A percentile compares a stretch with the other conserved stretches of the same genome.
These are phyloP conservation scores for Ormyrus rosae DNA, from an alignment of 2,888 invertebrate species.

Conservation along the genomic window DNA sequence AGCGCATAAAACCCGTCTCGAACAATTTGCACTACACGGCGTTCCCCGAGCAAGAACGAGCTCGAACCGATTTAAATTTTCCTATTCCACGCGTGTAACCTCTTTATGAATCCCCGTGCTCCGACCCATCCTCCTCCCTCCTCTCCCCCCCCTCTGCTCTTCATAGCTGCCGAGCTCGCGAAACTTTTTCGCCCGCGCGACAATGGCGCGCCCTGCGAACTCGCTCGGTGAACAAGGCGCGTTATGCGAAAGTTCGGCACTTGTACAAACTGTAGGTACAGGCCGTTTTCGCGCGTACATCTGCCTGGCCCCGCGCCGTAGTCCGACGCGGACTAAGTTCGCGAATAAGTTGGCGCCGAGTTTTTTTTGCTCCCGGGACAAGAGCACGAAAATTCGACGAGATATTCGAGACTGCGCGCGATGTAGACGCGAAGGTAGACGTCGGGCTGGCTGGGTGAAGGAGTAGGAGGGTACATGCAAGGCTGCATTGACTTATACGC, in stretches of 20 bases:
- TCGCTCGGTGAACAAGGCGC: conserved; percentile 48
- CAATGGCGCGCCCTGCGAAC: conserved; percentile 10
- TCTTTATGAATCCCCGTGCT: not conserved
- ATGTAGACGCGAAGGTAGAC: too few relatives aligned
- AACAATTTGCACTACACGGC: not conserved
- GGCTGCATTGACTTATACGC: conserved; percentile 30
- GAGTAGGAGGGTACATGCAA: conserved; percentile 7
- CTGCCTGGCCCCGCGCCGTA: too few relatives aligned
- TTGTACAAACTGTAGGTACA: conserved; percentile 68
- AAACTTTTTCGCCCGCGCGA: not conserved
- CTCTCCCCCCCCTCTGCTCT: not conserved
- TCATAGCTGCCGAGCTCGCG: too few relatives aligned
- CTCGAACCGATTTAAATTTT: not conserved
- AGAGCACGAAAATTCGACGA: conserved; percentile 60
- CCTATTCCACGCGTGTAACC: not conserved
- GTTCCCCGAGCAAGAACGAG: not conserved
- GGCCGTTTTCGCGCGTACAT: conserved; percentile 59
- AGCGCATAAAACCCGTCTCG: too few relatives aligned
- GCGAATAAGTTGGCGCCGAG: conserved; percentile 7
- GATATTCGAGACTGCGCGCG: too few relatives aligned
- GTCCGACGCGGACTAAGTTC: too few relatives aligned
- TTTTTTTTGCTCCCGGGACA: not conserved
- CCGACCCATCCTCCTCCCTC: not conserved
- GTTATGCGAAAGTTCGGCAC: conserved; percentile 66
- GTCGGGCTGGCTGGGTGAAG: not conserved